A percentile compares a stretch with the other conserved stretches of the same genome.
Evolutionary conservation across 1,140 invertebrate species (phyloP).

Genomic region (Oncopeltus fasciatus): DNA sequence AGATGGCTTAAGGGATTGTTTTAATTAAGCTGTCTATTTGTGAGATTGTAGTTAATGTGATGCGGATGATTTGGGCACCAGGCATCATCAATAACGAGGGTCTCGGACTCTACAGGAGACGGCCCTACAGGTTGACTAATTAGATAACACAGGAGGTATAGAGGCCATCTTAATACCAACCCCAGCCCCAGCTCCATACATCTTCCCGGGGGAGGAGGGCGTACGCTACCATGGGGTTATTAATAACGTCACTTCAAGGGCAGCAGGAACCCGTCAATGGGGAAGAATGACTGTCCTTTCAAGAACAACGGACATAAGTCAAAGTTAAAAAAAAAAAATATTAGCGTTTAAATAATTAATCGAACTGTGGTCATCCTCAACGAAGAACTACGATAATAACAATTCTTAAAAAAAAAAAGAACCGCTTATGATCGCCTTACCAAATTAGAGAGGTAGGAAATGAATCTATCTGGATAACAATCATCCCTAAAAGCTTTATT

Average conservation of each 20-base stretch:
- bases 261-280: not conserved
- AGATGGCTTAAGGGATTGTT: too few species aligned
- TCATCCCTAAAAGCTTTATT: too few species aligned
- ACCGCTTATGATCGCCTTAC: too few species aligned
- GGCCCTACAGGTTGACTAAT: not conserved
- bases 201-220: not conserved
- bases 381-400: too few species aligned
- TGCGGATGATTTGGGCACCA: not conserved
- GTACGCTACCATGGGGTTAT: not conserved
- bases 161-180: not conserved
- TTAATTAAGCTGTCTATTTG: not conserved
- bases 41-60: not conserved
- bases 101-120: not conserved
- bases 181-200: not conserved
- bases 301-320: too few species aligned
- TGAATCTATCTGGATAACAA: too few species aligned
- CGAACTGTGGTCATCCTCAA: too few species aligned
- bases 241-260: not conserved
- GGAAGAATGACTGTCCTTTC: too few species aligned
- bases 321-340: too few species aligned
- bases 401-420: too few species aligned
- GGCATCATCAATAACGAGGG: not conserved
- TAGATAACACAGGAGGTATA: conserved; percentile 1
- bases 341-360: too few species aligned
- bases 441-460: too few species aligned